Base-by-base conservation (phyloP, 2,888 invertebrate species). In the Diloba caeruleocephala region DNA sequence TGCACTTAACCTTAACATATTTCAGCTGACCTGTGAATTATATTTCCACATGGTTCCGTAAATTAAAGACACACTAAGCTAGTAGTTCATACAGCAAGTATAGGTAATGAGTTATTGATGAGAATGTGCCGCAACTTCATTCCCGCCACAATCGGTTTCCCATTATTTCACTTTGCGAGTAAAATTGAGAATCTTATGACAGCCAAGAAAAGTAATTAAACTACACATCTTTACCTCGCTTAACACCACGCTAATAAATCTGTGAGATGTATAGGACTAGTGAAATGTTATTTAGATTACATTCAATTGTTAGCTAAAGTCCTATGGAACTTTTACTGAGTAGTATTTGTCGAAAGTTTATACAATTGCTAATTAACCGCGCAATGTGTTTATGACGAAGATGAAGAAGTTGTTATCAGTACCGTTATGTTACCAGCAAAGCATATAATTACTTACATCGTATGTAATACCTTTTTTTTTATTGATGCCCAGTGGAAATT, bases 21-120 rank as follows among this genome's bases (percentile, higher is more conserved):
- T 42, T 49, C 33, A 33, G 44, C 32, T 45, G 48, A 51, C 46
- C 64, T 62, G 61, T 62, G 39, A 62, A 62, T 62, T 31, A 38
- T 23, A 49, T 38, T 41, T 23, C 12, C 25, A 17, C 34, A 28
- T 14, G 42, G 23, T 51, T 43, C 15, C 42, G 42, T 14, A 29
- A 56, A 46, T 46, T 42, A 42, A 45, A 34, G 33, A 39, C 41
- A 25, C 21, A 21, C 5, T 21, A 6, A 13, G 23, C 12, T 32
- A 21, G 19, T n/a, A 29, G 33, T 36, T 28, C 7, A 32, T 23
- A 5, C 2, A 15, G 31, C 2, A 12, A 37, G 25, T 7, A 17
- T 43, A 17, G 25, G 10, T 34, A 26, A 26, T 26, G 12, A 4
- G 15, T 25, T 43, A 17, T 17, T 52, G 14, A 51, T 36, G 17